phyloP scores from a whole-genome alignment of 1,140 invertebrate species.

The Drosophila kurseongensis region DNA sequence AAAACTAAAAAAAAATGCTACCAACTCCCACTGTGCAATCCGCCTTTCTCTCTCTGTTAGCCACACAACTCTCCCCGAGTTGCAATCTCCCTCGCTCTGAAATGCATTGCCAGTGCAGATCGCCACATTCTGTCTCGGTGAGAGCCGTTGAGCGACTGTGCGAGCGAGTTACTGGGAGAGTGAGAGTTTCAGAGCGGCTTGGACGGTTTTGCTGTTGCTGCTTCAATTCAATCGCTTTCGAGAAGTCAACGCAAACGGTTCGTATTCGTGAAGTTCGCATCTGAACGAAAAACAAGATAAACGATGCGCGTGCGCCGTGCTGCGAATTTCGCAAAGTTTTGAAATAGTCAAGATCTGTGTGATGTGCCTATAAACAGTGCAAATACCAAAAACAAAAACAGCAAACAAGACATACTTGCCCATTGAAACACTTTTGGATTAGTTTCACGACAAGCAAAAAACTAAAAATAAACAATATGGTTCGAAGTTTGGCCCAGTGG shows the following conservation, averaged over 20 bases:
- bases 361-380: slow-evolving; percentile 47
- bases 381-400: slow-evolving; percentile 23
- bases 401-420: slow-evolving; percentile 20
- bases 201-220: slow-evolving; percentile 29
- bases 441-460: slow-evolving; percentile 54
- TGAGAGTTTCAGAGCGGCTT: slow-evolving; percentile 22
- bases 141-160: not conserved
- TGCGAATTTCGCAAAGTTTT: slow-evolving; percentile 67
- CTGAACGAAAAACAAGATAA: slow-evolving; percentile 9
- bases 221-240: slow-evolving; percentile 69
- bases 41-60: not conserved
- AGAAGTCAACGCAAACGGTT: slow-evolving; percentile 70
- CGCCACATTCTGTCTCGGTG: slow-evolving; percentile 14
- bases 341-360: slow-evolving; percentile 59
- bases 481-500: slow-evolving; percentile 93
- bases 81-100: slow-evolving; percentile 4
- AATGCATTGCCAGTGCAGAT: slow-evolving; percentile 46
- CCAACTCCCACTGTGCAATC: slow-evolving; percentile 3
- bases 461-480: slow-evolving; percentile 86
- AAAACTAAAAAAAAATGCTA: too few species aligned
- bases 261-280: slow-evolving; percentile 31
- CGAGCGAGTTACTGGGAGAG: slow-evolving; percentile 1
- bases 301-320: slow-evolving; percentile 69
- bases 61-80: slow-evolving; percentile 13
- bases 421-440: slow-evolving; percentile 69